phyloP scores from a whole-genome alignment of 2,113 vertebrate genomes.

The Otis tarda region DNA sequence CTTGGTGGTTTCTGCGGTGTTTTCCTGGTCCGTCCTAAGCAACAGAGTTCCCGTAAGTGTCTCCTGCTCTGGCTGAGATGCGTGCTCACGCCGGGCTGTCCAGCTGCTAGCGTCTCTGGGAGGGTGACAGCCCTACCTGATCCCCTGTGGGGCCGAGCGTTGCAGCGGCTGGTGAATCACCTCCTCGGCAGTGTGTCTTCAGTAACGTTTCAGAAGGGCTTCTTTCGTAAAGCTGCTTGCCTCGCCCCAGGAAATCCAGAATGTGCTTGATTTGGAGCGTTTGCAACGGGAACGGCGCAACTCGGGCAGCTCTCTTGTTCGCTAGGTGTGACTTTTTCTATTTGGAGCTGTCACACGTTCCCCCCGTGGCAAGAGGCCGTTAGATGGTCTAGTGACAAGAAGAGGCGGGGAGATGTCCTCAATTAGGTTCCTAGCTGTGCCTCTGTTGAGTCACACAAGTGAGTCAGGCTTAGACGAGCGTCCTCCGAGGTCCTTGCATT shows the following conservation, averaged over 20 bases:
- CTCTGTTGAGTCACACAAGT: background rate
- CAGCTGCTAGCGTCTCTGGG: too few relatives aligned
- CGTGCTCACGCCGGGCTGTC: rapidly evolving
- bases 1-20: conserved; percentile 5
- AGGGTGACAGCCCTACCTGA: background rate
- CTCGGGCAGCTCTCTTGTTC: background rate
- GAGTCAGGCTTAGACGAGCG: background rate
- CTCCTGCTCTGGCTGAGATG: background rate
- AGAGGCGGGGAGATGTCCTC: background rate
- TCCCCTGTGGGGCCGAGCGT: too few relatives aligned
- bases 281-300: background rate
- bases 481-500: background rate
- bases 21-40: background rate
- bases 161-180: background rate
- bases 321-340: background rate
- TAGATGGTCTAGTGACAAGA: background rate
- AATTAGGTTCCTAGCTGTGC: background rate
- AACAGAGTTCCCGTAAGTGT: conserved; percentile 53
- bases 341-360: background rate
- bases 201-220: background rate
- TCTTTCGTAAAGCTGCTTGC: background rate
- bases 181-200: background rate
- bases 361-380: background rate
- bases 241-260: background rate
- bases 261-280: background rate